A percentile compares a stretch with the other conserved stretches of the same genome.
These are phyloP conservation scores for Diplazon laetatorius DNA, from an alignment of 2,888 invertebrate genomes.

Conservation along the genomic window DNA sequence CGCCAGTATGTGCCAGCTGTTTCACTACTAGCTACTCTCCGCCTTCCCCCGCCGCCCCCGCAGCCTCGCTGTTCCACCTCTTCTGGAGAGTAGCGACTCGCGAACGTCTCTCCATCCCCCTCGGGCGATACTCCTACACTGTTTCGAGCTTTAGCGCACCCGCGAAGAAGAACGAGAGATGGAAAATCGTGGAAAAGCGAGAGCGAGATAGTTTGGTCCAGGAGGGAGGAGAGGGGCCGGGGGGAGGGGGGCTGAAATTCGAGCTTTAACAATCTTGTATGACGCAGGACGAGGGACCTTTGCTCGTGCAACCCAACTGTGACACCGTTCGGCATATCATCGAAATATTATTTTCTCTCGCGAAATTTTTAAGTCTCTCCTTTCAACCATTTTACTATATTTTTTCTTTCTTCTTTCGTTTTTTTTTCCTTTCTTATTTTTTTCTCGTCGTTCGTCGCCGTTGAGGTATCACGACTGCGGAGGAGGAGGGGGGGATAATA, in stretches of 20 bases:
- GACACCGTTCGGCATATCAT: slow-evolving; percentile 79
- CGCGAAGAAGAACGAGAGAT: slow-evolving; percentile 2
- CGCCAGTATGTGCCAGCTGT: slow-evolving; percentile 81
- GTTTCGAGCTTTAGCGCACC: slow-evolving; percentile 14
- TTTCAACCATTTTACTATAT: slow-evolving; percentile 7
- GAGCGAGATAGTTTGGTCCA: not conserved
- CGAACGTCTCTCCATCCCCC: slow-evolving; percentile 34
- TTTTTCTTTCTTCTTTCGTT: not conserved
- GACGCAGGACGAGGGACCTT: slow-evolving; percentile 75
- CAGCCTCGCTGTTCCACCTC: slow-evolving; percentile 17
- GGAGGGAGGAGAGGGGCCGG: not conserved
- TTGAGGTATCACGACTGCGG: not conserved
- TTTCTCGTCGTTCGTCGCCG: not conserved
- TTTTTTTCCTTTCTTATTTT: not conserved
- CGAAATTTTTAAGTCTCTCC: slow-evolving; percentile 71
- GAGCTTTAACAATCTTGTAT: slow-evolving; percentile 81
- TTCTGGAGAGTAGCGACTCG: slow-evolving; percentile 51
- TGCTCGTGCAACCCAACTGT: slow-evolving; percentile 78
- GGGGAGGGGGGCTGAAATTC: slow-evolving; percentile 26
- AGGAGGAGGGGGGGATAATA: not conserved
- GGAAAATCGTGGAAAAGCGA: not conserved
- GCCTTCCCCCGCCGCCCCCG: slow-evolving; percentile 17
- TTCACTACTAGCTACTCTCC: slow-evolving; percentile 76
- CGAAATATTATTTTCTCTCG: slow-evolving; percentile 78
- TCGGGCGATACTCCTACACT: not conserved